Conservation (phyloP, 2,113 vertebrate genomes). For the Peromyscus californicus region DNA sequence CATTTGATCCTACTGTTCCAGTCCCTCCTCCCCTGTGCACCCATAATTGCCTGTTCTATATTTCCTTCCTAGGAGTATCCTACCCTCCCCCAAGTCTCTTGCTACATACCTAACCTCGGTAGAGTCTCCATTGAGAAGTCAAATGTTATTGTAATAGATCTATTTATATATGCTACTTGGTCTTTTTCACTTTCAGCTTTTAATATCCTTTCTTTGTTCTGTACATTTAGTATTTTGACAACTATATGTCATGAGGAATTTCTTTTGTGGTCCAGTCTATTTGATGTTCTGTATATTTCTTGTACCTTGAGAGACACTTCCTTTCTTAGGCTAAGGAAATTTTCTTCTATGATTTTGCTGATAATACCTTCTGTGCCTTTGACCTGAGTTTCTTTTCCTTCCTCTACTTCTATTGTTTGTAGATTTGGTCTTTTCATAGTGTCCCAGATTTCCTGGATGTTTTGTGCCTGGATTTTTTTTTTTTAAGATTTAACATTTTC, state of each 20-base stretch:
- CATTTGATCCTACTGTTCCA: background rate
- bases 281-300: background rate
- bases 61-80: background rate
- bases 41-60: background rate
- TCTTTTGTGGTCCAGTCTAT: background rate
- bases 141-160: background rate
- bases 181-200: background rate
- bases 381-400: background rate
- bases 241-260: background rate
- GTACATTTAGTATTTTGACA: background rate
- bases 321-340: background rate
- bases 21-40: background rate
- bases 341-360: background rate
- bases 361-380: background rate
- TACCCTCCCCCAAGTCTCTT: background rate
- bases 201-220: background rate
- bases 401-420: background rate
- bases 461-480: background rate
- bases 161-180: background rate
- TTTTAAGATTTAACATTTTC: background rate
- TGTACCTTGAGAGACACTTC: background rate
- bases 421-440: background rate
- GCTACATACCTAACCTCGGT: background rate
- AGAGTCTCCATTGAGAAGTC: background rate
- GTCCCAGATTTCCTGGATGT: background rate